Evolutionary conservation across 2,888 invertebrate genomes (phyloP), one percentile per base, ranked within the genome.

Genomic region (Cantharis lateralis): DNA sequence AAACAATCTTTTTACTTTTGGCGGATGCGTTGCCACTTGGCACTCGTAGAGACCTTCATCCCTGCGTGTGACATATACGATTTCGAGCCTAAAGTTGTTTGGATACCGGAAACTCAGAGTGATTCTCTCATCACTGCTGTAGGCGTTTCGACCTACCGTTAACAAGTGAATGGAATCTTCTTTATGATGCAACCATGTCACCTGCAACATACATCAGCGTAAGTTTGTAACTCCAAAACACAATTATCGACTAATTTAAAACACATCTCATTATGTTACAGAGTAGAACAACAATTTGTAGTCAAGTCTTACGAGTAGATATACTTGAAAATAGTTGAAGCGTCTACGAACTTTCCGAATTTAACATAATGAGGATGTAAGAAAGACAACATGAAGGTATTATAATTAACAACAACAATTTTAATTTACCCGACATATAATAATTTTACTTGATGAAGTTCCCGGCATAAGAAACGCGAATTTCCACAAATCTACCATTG

Each of bases 31-130:
- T 70, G 92, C 91, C 76, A 92, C 90, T 88, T 92, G 92, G 85
- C 92, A 92, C 85, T 92, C 91, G 87, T 92, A 92, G 70, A 91
- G 87, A 11, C 92, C 92, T 80, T 91, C 91, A 84, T 93, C 93
- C 76, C 90, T 88, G 76, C 90, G 89, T 66, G 90, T 90, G 78
- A 91, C 91, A 84, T 90, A 91, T 78, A 89, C 88, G 81, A 93
- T 92, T 85, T 91, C 90, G 80, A 93, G 87, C 81, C 92, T 88
- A 91, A 91, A 93, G 87, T 93, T 92, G 86, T 91, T 91, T 61
- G 92, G 92, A 81, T 89, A 92, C 84, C 90, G 89, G 85, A 91
- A 92, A 82, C 89, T 90, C 75, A 92, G 88, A 76, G 90, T 89
- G 83, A 92, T 89, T 81, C 92, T 88, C 81, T 90, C 90, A 85